Percentiles rank a stretch among this genome's conserved stretches.
Evolutionary conservation across 1,140 invertebrate species (phyloP).

Genomic region (Pararge aegeria): DNA sequence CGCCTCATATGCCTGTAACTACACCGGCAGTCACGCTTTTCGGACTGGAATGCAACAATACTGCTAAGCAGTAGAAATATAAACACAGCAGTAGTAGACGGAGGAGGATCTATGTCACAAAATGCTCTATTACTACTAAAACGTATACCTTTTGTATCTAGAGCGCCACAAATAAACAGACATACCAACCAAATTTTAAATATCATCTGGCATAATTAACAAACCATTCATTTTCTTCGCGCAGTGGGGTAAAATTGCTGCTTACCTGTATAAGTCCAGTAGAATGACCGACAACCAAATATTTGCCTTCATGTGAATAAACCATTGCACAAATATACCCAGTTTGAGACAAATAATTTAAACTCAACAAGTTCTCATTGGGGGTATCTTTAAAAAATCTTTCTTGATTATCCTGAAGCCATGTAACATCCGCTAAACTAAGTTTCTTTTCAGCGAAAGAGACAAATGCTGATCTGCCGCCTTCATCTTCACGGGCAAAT

Average conservation of each 20-base stretch:
- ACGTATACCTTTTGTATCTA: no score
- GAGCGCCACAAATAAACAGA: no score
- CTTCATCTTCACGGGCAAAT: constrained; percentile 37
- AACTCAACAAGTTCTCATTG: constrained; percentile 40
- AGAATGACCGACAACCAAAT: constrained; percentile 56
- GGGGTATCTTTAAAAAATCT: constrained; percentile 54
- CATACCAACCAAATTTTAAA: no score
- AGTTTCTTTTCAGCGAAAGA: constrained; percentile 54
- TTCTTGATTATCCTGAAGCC: constrained; percentile 55
- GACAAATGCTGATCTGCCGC: constrained; percentile 34
- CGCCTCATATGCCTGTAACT: no score
- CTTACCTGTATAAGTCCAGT: constrained; percentile 55
- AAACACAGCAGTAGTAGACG: no score
- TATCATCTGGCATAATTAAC: no score
- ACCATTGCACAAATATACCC: constrained; percentile 58
- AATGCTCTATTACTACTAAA: no score
- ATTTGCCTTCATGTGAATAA: constrained; percentile 51
- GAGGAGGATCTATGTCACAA: no score
- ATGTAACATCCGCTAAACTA: constrained; percentile 37
- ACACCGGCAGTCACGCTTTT: no score
- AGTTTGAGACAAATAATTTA: constrained; percentile 51
- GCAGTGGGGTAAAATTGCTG: not conserved
- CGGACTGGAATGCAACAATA: no score
- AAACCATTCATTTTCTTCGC: no score
- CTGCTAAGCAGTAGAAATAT: no score